Base-by-base conservation (phyloP, 2,888 invertebrate species). In the Acholoe squamosa region DNA sequence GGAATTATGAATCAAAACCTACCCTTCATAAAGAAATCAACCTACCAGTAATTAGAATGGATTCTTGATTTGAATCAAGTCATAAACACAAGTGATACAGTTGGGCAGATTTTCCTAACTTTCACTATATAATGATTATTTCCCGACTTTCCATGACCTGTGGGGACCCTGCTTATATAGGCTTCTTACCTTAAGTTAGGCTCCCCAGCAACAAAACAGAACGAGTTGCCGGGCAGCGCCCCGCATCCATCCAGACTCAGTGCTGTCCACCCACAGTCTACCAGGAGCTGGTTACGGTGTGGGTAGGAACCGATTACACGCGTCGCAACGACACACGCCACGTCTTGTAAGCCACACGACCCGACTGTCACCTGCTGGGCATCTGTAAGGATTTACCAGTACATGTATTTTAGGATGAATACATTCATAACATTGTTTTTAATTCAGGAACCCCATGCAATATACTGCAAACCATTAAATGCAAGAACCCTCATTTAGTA, bases 261-360 rank as follows among this genome's bases (percentile, higher is more conserved):
- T 0, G 93, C 94, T 16, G 92, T 77, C 89, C 94, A 95, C 0
- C 95, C 95, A 91, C 94, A 94, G 91, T 95, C 95, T 22, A 95
- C 93, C 51, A 95, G 91, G 89, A 95, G 90, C 91, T 94, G 93
- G 90, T 93, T 93, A 19, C 92, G 84, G 56, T 93, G 92, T 33
- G 94, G 93, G 91, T 94, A 94, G 90, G 95, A 94, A 31, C 95
- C 94, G n/a, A 95, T 93, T 43, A 95, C 93, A 7, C 95, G 92
- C 0, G 95, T 95, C 14, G 94, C 94, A 5, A 95, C 95, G 28
- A 93, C 91, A 34, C 92, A 92, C 0, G 95, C 95, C 7, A 95
- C 93, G 56, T 95, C 94, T 7, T 93, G 93, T 25, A 91, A 80
- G 1, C 31, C 67, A 91, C 95, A 95, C 0, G 95, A 93, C 12